These are phyloP conservation scores for Motacilla tschutschensis DNA, from an alignment of 2,113 vertebrate species.

Conservation along the genomic window DNA sequence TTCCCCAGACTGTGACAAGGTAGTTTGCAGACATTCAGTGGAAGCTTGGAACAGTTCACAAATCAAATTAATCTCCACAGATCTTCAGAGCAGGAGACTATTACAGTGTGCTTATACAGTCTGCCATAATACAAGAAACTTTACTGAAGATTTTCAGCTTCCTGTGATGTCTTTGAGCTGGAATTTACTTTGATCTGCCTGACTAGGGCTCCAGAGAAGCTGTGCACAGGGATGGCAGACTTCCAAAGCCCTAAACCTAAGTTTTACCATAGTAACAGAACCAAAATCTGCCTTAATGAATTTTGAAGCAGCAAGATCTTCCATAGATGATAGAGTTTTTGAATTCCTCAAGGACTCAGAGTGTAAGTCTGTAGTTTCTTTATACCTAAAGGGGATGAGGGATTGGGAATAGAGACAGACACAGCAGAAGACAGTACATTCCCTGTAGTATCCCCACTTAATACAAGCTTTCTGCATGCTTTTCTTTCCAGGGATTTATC, in stretches of 20 bases:
- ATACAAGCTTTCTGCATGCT: not conserved
- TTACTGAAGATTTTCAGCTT: not conserved
- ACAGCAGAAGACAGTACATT: not conserved
- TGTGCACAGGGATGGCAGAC: not conserved
- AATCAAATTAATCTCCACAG: not conserved
- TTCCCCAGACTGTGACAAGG: not conserved
- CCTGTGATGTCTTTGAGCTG: not conserved
- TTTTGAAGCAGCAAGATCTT: not conserved
- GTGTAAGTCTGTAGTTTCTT: not conserved
- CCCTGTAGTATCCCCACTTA: not conserved
- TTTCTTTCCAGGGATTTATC: constrained; percentile 66
- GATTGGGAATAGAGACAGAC: not conserved
- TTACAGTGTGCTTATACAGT: not conserved
- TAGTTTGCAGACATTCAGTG: not conserved
- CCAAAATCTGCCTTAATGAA: not conserved
- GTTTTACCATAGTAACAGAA: not conserved
- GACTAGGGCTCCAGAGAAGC: not conserved
- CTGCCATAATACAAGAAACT: not conserved
- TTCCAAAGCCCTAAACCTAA: not conserved
- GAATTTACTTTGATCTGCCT: not conserved
- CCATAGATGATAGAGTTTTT: not conserved
- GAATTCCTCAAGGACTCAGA: not conserved
- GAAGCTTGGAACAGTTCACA: not conserved
- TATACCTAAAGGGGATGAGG: not conserved
- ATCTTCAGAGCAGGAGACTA: not conserved